Evolutionary conservation across 2,888 invertebrate genomes (phyloP).

Genomic region (Dryocosmus kuriphilus): DNA sequence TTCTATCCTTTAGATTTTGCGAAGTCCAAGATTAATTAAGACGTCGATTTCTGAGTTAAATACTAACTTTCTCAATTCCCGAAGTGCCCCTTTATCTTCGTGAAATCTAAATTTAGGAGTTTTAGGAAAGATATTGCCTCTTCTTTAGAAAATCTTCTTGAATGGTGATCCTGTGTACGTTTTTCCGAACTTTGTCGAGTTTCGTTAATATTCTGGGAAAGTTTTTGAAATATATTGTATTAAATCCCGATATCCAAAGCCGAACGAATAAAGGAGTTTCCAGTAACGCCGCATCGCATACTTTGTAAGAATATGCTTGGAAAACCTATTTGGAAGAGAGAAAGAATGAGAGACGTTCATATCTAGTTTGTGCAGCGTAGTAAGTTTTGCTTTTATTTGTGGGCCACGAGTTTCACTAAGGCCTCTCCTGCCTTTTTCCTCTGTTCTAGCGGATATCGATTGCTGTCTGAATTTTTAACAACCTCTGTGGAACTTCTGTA

Average conservation of each 20-base stretch:
- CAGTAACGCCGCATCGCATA: constrained; percentile 23
- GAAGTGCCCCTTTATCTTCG: neutral
- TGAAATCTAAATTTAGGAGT: neutral
- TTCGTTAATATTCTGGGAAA: neutral
- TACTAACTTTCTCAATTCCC: neutral
- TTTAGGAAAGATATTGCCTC: neutral
- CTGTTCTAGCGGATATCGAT: constrained; percentile 8
- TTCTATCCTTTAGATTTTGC: neutral
- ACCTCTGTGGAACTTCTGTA: neutral
- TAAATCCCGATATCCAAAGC: constrained; percentile 15
- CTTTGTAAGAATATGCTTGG: constrained; percentile 20
- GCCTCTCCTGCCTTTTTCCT: neutral
- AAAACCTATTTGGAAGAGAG: constrained; percentile 10
- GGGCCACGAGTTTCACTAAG: constrained; percentile 10
- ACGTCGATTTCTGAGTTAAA: neutral
- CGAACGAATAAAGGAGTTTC: constrained; percentile 2
- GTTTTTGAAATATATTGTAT: neutral
- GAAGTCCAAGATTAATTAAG: neutral
- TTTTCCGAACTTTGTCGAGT: neutral
- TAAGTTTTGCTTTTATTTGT: constrained; percentile 15
- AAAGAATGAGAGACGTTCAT: constrained; percentile 14
- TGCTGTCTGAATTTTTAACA: constrained; percentile 8
- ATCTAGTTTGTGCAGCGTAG: constrained; percentile 14
- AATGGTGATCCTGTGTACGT: neutral
- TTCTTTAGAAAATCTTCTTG: neutral